Conservation (phyloP, 2,888 invertebrate species). For the Caenorhabditis plicata region DNA sequence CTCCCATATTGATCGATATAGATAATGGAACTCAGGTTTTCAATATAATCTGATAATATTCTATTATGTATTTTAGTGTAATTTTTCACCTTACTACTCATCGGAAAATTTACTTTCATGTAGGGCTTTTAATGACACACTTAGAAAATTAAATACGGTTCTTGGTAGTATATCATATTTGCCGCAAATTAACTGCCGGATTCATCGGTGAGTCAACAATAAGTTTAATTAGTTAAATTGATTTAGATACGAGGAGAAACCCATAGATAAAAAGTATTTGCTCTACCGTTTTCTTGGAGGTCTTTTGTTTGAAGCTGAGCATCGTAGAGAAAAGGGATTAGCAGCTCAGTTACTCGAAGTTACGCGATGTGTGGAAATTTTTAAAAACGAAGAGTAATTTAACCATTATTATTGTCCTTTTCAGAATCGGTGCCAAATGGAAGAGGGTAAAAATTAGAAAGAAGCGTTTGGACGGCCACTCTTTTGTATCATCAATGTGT, state of each 20-base stretch:
- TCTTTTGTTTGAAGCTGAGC: conserved; percentile 36
- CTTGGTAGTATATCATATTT: conserved; percentile 76
- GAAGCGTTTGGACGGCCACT: too few species aligned
- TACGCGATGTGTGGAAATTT: conserved; percentile 76
- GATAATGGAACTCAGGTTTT: too few species aligned
- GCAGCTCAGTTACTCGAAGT: conserved; percentile 70
- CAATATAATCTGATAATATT: too few species aligned
- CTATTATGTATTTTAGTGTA: too few species aligned
- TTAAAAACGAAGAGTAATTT: conserved; percentile 72
- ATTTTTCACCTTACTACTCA: too few species aligned
- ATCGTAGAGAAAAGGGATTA: conserved; percentile 75
- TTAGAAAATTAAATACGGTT: conserved; percentile 85
- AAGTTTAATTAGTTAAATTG: conserved; percentile 5
- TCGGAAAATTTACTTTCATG: conserved; percentile 65
- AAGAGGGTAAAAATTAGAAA: too few species aligned
- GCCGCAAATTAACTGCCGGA: conserved; percentile 2
- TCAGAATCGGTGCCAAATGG: neutral
- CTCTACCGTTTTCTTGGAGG: conserved; percentile 64
- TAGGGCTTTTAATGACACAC: conserved; percentile 75
- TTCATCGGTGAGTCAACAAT: neutral
- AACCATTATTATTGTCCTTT: neutral
- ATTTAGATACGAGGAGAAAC: neutral
- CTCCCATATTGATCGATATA: neutral
- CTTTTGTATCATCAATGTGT: too few species aligned
- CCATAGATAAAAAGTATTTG: conserved; percentile 4